Percentiles rank a stretch among this genome's conserved stretches.
Evolutionary conservation across 2,888 invertebrate genomes (phyloP).

Genomic region (Drosophila stalkeri): DNA sequence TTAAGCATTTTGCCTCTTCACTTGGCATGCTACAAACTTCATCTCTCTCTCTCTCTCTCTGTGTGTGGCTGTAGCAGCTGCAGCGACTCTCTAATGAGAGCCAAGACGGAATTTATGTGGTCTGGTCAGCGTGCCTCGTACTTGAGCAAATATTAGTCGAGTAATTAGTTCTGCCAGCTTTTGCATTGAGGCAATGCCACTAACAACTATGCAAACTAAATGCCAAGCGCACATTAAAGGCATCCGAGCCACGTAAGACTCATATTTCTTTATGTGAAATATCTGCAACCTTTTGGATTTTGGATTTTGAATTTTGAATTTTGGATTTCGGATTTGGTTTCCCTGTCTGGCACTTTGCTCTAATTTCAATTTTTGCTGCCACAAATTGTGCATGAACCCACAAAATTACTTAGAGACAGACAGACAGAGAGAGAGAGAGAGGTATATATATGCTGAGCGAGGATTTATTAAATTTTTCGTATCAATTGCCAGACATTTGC

Average conservation of each 20-base stretch:
- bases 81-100: conserved; percentile 36
- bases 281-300: not conserved
- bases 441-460: not conserved
- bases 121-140: conserved; percentile 30
- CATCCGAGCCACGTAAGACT: not conserved
- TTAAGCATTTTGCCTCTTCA: conserved; percentile 23
- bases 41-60: not conserved
- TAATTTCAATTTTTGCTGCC: not conserved
- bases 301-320: too few species aligned
- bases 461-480: conserved; percentile 49
- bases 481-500: conserved; percentile 30
- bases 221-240: not conserved
- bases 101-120: conserved; percentile 49
- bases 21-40: conserved; percentile 1
- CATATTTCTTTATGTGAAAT: not conserved
- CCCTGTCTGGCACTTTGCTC: not conserved
- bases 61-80: conserved; percentile 11
- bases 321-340: too few species aligned
- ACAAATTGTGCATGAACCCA: conserved; percentile 22
- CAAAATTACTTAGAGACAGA: conserved; percentile 56
- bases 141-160: conserved; percentile 63
- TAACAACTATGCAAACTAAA: not conserved
- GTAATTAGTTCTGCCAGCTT: conserved; percentile 60
- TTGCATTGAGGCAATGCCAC: conserved; percentile 4
- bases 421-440: conserved; percentile 1